phyloP scores from a whole-genome alignment of 2,888 invertebrate genomes.

The Perithous albicinctus region DNA sequence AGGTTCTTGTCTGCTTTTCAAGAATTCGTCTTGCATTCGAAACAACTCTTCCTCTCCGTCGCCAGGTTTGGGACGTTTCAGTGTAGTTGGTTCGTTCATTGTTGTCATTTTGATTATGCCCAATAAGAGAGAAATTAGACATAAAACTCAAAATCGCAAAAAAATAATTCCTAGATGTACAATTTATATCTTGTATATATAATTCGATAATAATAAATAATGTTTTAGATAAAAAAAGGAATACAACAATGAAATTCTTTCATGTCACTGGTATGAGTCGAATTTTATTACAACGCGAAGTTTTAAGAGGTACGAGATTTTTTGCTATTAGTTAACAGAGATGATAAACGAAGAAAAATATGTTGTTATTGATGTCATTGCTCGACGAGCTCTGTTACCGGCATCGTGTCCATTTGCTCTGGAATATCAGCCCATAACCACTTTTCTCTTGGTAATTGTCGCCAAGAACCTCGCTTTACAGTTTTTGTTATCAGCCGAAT shows the following conservation, averaged over 20 bases:
- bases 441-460: too few relatives aligned
- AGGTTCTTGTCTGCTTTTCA: conserved; percentile 87
- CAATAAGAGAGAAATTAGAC: not conserved
- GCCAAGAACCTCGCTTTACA: too few relatives aligned
- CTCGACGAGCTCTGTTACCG: too few relatives aligned
- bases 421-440: too few relatives aligned
- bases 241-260: not conserved
- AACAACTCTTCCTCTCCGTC: conserved; percentile 92
- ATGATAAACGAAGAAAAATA: too few relatives aligned
- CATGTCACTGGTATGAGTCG: not conserved
- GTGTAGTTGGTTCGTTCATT: conserved; percentile 85
- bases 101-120: not conserved
- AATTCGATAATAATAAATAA: too few relatives aligned
- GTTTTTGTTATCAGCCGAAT: too few relatives aligned
- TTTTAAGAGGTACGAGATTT: not conserved
- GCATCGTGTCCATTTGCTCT: too few relatives aligned
- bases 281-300: not conserved
- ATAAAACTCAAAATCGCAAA: not conserved
- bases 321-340: not conserved
- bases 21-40: conserved; percentile 90
- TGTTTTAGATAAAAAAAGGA: too few relatives aligned
- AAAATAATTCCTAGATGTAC: not conserved
- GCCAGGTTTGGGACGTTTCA: conserved; percentile 88
- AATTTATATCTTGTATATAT: not conserved
- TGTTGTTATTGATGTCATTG: too few relatives aligned